These are phyloP conservation scores for Phania funesta DNA, from an alignment of 2,888 invertebrate species.

Conservation along the genomic window DNA sequence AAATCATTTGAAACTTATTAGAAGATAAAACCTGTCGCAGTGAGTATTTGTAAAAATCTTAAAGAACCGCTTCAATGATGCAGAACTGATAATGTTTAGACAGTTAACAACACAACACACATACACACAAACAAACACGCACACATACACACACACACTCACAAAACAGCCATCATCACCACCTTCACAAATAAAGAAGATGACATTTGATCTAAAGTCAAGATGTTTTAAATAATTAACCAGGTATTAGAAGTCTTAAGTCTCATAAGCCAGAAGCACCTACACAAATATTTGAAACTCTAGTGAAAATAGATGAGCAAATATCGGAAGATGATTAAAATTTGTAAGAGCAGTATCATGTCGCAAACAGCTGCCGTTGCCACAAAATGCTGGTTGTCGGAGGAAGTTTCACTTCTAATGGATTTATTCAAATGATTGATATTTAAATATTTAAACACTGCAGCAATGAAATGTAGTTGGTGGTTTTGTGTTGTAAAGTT, in stretches of 20 bases:
- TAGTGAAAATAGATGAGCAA: neutral
- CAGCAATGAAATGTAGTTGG: neutral
- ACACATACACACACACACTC: constrained; percentile 15
- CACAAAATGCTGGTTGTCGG: constrained; percentile 11
- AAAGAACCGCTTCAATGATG: constrained; percentile 58
- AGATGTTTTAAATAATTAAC: constrained; percentile 40
- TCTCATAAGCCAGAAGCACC: constrained; percentile 48
- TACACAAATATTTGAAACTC: constrained; percentile 60
- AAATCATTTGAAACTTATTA: constrained; percentile 52
- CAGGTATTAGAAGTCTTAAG: constrained; percentile 46
- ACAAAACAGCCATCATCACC: neutral
- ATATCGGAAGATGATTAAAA: neutral
- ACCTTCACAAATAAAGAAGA: neutral
- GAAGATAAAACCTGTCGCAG: constrained; percentile 3
- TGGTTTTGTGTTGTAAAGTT: neutral
- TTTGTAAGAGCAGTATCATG: constrained; percentile 15
- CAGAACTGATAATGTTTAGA: constrained; percentile 57
- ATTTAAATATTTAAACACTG: constrained; percentile 5
- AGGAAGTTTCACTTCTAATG: neutral
- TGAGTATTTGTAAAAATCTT: neutral
- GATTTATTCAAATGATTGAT: constrained; percentile 24
- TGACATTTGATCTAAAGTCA: constrained; percentile 63
- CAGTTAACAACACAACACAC: neutral
- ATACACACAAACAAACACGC: constrained; percentile 1
- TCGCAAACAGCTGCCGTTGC: constrained; percentile 39